A percentile compares a stretch with the other conserved stretches of the same genome.
Evolutionary conservation across 1,140 invertebrate genomes (phyloP).

Genomic region (Drosophila athabasca): DNA sequence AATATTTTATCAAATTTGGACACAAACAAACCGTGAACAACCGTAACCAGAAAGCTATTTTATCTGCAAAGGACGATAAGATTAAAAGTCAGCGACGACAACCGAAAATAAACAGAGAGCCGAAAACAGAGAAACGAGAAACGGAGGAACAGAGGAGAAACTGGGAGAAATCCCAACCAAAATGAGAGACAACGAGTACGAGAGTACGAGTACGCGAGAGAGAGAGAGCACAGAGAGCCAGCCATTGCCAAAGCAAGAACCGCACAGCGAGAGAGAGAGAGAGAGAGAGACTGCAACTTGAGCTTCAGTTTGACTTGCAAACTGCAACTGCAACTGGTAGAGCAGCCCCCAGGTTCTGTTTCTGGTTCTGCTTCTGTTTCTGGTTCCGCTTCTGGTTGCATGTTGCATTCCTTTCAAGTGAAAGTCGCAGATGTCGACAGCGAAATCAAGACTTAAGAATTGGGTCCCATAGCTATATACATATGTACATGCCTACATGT

Average conservation of each 20-base stretch:
- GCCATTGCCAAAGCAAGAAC: conserved; percentile 35
- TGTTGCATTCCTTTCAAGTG: conserved; percentile 62
- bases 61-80: conserved; percentile 42
- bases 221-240: conserved; percentile 36
- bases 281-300: not conserved
- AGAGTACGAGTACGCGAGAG: conserved; percentile 16
- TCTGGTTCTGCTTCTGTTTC: conserved; percentile 17
- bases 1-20: conserved; percentile 46
- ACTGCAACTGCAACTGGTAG: not conserved
- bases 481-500: too few relatives aligned
- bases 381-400: conserved; percentile 29
- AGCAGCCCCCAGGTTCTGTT: not conserved
- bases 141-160: too few relatives aligned
- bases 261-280: conserved; percentile 14
- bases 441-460: conserved; percentile 36
- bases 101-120: conserved; percentile 12
- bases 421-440: conserved; percentile 48
- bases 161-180: conserved; percentile 2
- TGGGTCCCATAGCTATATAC: too few relatives aligned
- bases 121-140: not conserved
- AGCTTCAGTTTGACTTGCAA: not conserved
- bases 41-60: conserved; percentile 46
- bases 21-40: conserved; percentile 2
- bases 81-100: conserved; percentile 32
- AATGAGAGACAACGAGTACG: not conserved